Conservation (phyloP, 64 coral and sea anemone genomes). For the Pachyseris speciosa region DNA sequence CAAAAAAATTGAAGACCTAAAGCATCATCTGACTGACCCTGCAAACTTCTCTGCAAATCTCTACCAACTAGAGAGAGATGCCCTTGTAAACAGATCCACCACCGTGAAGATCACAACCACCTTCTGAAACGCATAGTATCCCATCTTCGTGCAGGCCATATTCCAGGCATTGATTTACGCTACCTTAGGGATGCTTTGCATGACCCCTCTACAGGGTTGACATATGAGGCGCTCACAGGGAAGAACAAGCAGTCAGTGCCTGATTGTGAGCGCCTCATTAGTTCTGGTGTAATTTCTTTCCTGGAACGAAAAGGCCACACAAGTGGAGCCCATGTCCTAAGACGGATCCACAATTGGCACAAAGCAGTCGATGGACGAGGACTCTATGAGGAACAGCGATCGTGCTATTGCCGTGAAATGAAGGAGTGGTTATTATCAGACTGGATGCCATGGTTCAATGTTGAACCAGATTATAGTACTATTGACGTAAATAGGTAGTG, state of each 20-base stretch:
- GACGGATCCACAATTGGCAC: constrained; percentile 54
- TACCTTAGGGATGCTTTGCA: constrained; percentile 26
- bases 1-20: constrained; percentile 8
- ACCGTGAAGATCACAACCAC: constrained; percentile 78
- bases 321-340: constrained; percentile 14
- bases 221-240: constrained; percentile 61
- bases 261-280: constrained; percentile 55
- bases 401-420: constrained; percentile 16
- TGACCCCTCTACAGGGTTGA: constrained; percentile 26
- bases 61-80: constrained; percentile 48
- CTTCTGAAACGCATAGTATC: constrained; percentile 46
- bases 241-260: constrained; percentile 74
- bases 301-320: neutral
- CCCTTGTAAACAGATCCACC: constrained; percentile 24
- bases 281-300: constrained; percentile 25
- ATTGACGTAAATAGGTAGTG: constrained; percentile 72
- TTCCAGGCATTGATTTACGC: neutral
- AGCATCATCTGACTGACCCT: constrained; percentile 7
- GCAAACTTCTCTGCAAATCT: constrained; percentile 48
- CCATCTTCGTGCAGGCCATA: constrained; percentile 16
- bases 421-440: constrained; percentile 43
- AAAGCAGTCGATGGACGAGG: constrained; percentile 59
- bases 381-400: constrained; percentile 21
- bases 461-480: neutral
- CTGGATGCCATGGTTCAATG: constrained; percentile 40